Conservation (phyloP, 1,140 invertebrate genomes). For the Heliconius hewitsoni region DNA sequence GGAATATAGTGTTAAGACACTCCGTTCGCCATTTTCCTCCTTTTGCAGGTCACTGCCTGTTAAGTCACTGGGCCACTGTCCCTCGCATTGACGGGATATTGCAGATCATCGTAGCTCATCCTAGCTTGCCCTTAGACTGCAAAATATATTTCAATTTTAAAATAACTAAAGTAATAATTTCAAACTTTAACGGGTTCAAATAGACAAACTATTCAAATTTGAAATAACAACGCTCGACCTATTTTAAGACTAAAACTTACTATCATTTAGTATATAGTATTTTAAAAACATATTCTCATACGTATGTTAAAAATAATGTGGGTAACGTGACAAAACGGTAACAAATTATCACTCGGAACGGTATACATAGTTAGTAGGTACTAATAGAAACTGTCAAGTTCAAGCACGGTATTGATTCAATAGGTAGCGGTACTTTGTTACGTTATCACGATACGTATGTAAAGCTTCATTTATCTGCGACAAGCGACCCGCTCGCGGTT, state of each 20-base stretch:
- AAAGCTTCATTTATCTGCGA: no score
- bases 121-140: background rate
- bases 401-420: conserved; percentile 19
- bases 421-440: conserved; percentile 4
- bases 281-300: background rate
- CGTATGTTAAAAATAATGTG: background rate
- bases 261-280: background rate
- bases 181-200: no score
- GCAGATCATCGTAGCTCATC: background rate
- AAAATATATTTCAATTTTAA: background rate
- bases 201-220: background rate
- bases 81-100: background rate
- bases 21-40: no score
- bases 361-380: background rate
- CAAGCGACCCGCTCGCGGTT: no score
- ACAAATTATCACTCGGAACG: conserved; percentile 43
- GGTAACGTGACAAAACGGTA: conserved; percentile 47
- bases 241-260: background rate
- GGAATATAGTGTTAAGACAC: no score
- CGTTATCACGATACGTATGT: background rate
- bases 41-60: no score
- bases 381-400: conserved; percentile 28
- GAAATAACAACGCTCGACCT: background rate
- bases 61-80: no score
- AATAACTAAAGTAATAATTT: no score